Percentiles rank a stretch among this genome's conserved stretches.
These are phyloP conservation scores for Eurois occulta DNA, from an alignment of 2,888 invertebrate species.

Conservation along the genomic window DNA sequence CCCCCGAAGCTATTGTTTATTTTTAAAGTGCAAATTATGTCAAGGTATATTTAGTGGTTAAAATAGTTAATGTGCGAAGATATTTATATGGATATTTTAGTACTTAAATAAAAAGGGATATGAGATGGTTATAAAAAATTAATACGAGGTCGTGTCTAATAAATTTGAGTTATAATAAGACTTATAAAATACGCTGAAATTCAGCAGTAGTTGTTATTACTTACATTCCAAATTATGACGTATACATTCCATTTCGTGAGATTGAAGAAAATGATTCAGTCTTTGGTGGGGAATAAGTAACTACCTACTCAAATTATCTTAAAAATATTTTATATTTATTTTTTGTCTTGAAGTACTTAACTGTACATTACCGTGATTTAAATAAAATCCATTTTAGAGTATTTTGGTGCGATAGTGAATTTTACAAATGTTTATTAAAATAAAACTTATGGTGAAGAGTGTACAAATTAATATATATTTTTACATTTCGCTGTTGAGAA, in stretches of 20 bases:
- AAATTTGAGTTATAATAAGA: conserved; percentile 69
- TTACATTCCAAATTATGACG: conserved; percentile 81
- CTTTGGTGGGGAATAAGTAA: conserved; percentile 86
- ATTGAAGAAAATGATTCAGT: conserved; percentile 73
- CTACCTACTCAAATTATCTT: conserved; percentile 82
- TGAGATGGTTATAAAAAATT: conserved; percentile 72
- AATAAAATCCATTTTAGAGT: conserved; percentile 83
- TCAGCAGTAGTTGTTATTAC: conserved; percentile 70
- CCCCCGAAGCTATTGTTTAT: conserved; percentile 87
- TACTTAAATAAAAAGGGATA: conserved; percentile 83
- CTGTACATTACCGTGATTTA: conserved; percentile 82
- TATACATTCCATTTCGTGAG: conserved; percentile 82
- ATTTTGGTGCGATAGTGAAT: conserved; percentile 90
- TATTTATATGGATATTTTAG: conserved; percentile 89
- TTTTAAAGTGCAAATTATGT: conserved; percentile 88
- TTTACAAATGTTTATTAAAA: conserved; percentile 88
- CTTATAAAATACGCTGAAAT: conserved; percentile 63
- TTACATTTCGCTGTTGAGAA: conserved; percentile 89
- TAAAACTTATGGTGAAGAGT: conserved; percentile 82
- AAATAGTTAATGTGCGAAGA: conserved; percentile 83
- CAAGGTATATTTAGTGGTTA: conserved; percentile 85
- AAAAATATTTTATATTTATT: conserved; percentile 80
- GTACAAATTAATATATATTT: conserved; percentile 91
- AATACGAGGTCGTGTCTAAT: conserved; percentile 66
- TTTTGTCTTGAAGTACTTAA: conserved; percentile 84